These are phyloP conservation scores for Loxodonta africana DNA, from an alignment of 2,113 vertebrate species.

Conservation along the genomic window DNA sequence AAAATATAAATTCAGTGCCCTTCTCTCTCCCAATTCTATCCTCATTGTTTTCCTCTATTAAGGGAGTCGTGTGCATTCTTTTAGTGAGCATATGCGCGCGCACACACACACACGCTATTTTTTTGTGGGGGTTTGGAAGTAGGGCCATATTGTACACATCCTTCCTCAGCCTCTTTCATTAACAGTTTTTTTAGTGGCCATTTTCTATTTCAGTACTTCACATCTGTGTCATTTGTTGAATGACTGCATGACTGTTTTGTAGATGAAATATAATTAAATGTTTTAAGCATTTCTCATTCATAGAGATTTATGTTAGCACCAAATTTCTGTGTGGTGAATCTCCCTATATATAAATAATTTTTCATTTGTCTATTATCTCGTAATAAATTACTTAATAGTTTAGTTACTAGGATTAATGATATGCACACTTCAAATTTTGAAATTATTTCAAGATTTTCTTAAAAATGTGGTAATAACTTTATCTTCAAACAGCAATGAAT, in stretches of 20 bases:
- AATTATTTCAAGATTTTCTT: slow-evolving; percentile 39
- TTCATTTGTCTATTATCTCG: slow-evolving; percentile 28
- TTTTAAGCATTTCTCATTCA: slow-evolving; percentile 56
- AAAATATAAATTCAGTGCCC: slow-evolving; percentile 21
- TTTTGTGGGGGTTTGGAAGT: not conserved
- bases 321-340: slow-evolving; percentile 66
- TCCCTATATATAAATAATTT: not conserved
- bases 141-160: slow-evolving; percentile 32
- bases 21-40: not conserved
- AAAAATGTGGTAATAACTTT: slow-evolving; percentile 34
- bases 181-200: not conserved
- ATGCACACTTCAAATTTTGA: slow-evolving; percentile 48
- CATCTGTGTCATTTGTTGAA: slow-evolving; percentile 61
- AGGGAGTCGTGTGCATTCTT: slow-evolving; percentile 22
- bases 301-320: slow-evolving; percentile 56
- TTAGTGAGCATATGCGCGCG: not conserved
- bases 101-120: not conserved
- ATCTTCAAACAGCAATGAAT: slow-evolving; percentile 1
- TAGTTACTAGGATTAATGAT: slow-evolving; percentile 58
- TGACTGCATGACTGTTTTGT: slow-evolving; percentile 54
- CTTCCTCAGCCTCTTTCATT: slow-evolving; percentile 44
- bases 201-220: slow-evolving; percentile 52
- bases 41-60: not conserved
- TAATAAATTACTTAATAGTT: slow-evolving; percentile 51
- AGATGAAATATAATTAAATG: slow-evolving; percentile 62